Evolutionary conservation across 2,888 invertebrate species (phyloP).

Genomic region (Eurois occulta): DNA sequence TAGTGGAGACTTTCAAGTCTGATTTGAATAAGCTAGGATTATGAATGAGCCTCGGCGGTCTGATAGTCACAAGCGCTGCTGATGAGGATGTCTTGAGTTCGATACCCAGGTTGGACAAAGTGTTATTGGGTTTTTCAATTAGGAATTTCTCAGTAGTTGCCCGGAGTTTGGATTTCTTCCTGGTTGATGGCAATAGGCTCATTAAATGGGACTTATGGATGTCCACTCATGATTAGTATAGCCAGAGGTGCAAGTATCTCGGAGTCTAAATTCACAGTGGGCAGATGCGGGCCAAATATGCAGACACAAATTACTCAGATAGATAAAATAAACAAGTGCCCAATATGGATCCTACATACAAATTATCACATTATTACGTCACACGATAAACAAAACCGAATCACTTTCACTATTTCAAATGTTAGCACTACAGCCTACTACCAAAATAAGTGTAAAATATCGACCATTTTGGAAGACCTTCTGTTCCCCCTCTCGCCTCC

Average conservation of each 20-base stretch:
- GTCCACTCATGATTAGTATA: background rate
- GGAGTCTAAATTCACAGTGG: constrained; percentile 7
- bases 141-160: background rate
- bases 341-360: constrained; percentile 35
- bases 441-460: constrained; percentile 44
- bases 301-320: constrained; percentile 9
- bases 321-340: constrained; percentile 21
- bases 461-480: constrained; percentile 48
- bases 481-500: background rate
- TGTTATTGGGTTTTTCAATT: background rate
- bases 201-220: background rate
- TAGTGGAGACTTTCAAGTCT: background rate
- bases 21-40: background rate
- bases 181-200: background rate
- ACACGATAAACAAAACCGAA: constrained; percentile 44
- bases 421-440: constrained; percentile 42
- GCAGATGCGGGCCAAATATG: constrained; percentile 11
- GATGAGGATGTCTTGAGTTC: background rate
- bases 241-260: background rate
- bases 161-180: background rate
- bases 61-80: background rate
- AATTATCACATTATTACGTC: constrained; percentile 57
- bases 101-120: background rate
- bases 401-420: constrained; percentile 66
- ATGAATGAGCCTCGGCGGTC: background rate